These are phyloP conservation scores for Pelagia noctiluca DNA, from an alignment of 30 jellyfish, hydroid and myxozoan genomes.

Conservation along the genomic window DNA sequence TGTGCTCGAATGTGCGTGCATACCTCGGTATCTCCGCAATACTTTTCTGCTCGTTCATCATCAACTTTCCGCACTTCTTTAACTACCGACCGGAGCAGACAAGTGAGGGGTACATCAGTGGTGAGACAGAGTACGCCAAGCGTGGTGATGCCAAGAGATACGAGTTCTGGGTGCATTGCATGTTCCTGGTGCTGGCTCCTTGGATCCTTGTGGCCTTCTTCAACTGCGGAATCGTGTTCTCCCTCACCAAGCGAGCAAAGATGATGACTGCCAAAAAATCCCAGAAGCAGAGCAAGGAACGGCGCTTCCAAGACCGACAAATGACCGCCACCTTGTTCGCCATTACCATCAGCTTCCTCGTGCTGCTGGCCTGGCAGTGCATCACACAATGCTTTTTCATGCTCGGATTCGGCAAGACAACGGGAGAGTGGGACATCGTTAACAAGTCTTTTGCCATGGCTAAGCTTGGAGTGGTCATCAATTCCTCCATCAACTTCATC, in stretches of 20 bases:
- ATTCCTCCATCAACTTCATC: constrained; percentile 86
- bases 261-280: too few relatives aligned
- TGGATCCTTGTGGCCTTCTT: constrained; percentile 79
- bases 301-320: constrained; percentile 73
- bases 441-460: constrained; percentile 84
- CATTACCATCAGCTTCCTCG: constrained; percentile 71
- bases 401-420: constrained; percentile 41
- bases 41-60: constrained; percentile 58
- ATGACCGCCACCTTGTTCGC: constrained; percentile 75
- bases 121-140: constrained; percentile 63
- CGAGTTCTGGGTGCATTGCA: too few relatives aligned
- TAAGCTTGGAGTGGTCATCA: constrained; percentile 84
- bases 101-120: constrained; percentile 1
- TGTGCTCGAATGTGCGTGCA: constrained; percentile 56
- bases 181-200: constrained; percentile 81
- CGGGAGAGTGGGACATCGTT: constrained; percentile 47
- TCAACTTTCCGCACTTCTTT: constrained; percentile 86
- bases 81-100: constrained; percentile 57
- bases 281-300: too few relatives aligned
- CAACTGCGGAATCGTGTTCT: constrained; percentile 59
- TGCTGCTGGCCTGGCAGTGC: constrained; percentile 93
- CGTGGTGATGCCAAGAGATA: constrained; percentile 61
- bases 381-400: constrained; percentile 87
- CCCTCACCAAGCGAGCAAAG: background rate
- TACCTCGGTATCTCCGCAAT: constrained; percentile 58